These are phyloP conservation scores for Drosophila sp. DNA, from an alignment of 1,140 invertebrate genomes.

Conservation along the genomic window DNA sequence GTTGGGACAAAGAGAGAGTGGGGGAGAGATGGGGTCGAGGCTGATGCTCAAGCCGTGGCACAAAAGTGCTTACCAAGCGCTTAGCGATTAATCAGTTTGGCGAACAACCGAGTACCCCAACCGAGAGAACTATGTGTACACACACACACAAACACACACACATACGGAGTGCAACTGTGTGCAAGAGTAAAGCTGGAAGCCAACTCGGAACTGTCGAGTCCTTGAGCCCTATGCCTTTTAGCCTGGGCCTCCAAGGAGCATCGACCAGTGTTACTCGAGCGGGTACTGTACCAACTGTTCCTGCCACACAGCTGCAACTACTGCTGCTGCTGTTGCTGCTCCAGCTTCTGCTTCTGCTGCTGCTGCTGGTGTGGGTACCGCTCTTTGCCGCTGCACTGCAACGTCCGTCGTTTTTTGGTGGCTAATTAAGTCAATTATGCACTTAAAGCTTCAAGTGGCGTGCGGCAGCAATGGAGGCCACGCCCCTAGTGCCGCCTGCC, in stretches of 20 bases:
- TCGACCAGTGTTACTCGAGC: conserved; percentile 32
- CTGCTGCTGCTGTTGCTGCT: conserved; percentile 9
- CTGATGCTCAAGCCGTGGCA: conserved; percentile 28
- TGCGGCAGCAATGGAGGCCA: conserved; percentile 58
- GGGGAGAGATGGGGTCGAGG: conserved; percentile 21
- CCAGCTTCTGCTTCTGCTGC: conserved; percentile 5
- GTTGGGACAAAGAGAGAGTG: conserved; percentile 13
- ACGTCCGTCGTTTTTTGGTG: conserved; percentile 76
- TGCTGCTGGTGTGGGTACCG: conserved; percentile 3
- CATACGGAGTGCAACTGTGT: conserved; percentile 23
- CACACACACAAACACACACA: not conserved
- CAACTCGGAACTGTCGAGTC: conserved; percentile 59
- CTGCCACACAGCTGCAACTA: conserved; percentile 6
- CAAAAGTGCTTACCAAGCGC: conserved; percentile 78
- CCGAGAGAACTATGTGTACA: conserved; percentile 11
- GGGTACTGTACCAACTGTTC: conserved; percentile 49
- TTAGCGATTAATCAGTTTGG: conserved; percentile 78
- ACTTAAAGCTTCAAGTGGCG: conserved; percentile 75
- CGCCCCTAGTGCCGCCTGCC: conserved; percentile 19
- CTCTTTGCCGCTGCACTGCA: conserved; percentile 46
- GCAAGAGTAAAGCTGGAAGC: conserved; percentile 33
- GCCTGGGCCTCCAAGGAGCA: conserved; percentile 54
- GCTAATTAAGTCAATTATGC: conserved; percentile 81
- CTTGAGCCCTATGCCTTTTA: conserved; percentile 50
- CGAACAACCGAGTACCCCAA: conserved; percentile 44